Conservation (phyloP, 2,888 invertebrate species). For the Gari tellinella region DNA sequence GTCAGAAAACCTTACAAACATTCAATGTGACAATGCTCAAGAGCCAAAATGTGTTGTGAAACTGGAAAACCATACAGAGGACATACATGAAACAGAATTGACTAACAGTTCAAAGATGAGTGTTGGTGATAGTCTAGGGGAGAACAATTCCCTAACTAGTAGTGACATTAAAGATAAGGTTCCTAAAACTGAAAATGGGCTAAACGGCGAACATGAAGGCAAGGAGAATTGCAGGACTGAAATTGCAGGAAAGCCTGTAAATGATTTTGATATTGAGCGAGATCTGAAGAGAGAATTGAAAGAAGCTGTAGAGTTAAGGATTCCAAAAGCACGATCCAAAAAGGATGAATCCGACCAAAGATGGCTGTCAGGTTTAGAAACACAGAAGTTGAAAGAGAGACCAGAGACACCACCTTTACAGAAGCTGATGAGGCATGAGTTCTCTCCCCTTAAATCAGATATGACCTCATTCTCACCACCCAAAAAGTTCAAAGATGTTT, state of each 20-base stretch:
- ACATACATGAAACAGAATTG: background rate
- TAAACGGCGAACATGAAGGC: slow-evolving; percentile 11
- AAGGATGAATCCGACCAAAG: slow-evolving; percentile 33
- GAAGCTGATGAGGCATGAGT: slow-evolving; percentile 68
- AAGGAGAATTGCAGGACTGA: slow-evolving; percentile 15
- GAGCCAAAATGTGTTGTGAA: background rate
- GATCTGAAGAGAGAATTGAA: slow-evolving; percentile 45
- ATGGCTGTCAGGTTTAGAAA: slow-evolving; percentile 27
- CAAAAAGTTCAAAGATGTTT: slow-evolving; percentile 56
- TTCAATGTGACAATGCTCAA: background rate
- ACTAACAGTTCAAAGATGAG: background rate
- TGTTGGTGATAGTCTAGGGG: background rate
- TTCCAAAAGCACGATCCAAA: slow-evolving; percentile 31
- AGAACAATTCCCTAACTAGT: slow-evolving; percentile 6
- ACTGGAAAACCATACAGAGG: background rate
- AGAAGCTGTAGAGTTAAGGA: slow-evolving; percentile 48
- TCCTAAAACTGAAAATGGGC: slow-evolving; percentile 10
- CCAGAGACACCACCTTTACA: slow-evolving; percentile 70
- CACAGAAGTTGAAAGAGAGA: slow-evolving; percentile 29
- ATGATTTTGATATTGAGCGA: slow-evolving; percentile 43
- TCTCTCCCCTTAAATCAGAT: slow-evolving; percentile 59
- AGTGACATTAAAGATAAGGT: slow-evolving; percentile 17
- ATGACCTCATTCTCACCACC: slow-evolving; percentile 60
- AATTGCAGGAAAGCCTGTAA: slow-evolving; percentile 8
- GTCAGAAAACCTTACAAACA: background rate